Base-by-base conservation (phyloP, 2,888 invertebrate species). In the Limnephilus auricula region DNA sequence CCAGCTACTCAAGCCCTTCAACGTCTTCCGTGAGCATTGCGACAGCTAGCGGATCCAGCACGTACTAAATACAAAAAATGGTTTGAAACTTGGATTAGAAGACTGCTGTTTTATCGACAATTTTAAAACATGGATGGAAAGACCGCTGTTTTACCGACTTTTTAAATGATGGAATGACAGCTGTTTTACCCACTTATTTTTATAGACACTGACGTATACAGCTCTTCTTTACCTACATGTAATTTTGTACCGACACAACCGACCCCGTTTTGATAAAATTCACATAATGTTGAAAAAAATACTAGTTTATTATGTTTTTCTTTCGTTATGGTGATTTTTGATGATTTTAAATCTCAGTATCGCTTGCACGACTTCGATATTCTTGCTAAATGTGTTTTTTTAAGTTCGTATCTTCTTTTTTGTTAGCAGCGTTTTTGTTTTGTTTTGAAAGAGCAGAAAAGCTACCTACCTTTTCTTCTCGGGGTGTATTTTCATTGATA, bases 1-100 rank as follows among this genome's bases (percentile, higher is more conserved):
- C 96, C 5, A 95, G 95, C 0, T 95, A 96, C 2, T 95, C 96
- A 3, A 94, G 95, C 90, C 96, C 95, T 0, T 93, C 94, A 1
- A 91, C 95, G n/a, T 94, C 95, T 45, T 94, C 94, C 18, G 92
- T 94, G n/a, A 37, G 93, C 93, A 89, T 92, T 93, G 93, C 94
- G n/a, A 83, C 91, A 34, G 40, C 90, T 50, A 91, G 91, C 90
- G 85, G 90, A 31, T 89, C 91, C 50, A 65, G 91, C 65, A 91
- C 92, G 30, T 90, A 90, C 78, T 92, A 92, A 91, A 91, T 83
- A 30, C 32, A 13, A 50, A n/a, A 79, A 86, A 25, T 86, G 40
- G 87, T 79, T 80, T 32, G 80, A 90, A 79, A 87, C 90, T 78
- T 87, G 31, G 79, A 31, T 79, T n/a, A 90, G 45, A 30, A 88